Base-by-base conservation (phyloP, 2,888 invertebrate species). In the Aporophyla lueneburgensis region DNA sequence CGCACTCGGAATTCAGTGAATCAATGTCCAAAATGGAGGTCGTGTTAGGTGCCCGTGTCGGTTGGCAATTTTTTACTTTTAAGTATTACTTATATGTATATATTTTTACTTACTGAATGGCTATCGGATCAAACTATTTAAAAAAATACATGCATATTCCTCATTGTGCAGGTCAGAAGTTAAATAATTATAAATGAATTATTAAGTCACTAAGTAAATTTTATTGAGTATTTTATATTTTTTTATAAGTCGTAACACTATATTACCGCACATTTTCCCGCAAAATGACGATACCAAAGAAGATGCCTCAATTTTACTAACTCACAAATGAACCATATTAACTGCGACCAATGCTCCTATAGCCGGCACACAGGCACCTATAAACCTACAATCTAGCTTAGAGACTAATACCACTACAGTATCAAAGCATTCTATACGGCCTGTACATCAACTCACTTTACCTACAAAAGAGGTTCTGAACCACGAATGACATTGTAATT, bases 401-500 rank as follows among this genome's bases (percentile, higher is more conserved):
- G n/a, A 56, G 4, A 40, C 14, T 54, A 56, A 67, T 58, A 78
- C 43, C 5, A 68, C 6, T 27, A 10, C 21, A 65, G n/a, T 43
- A 46, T 61, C 72, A 72, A 75, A 67, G 59, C 59, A 27, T 72
- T 70, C 40, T 56, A 54, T 49, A 66, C 24, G 51, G 3, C 0
- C 16, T 58, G 14, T 14, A 21, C 12, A 43, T 19, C 72, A 7
- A 54, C 68, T 69, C 51, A 69, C 46, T 70, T 75, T 73, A 5
- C 33, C 24, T 24, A 58, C 74, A 79, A 76, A 81, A 76, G 33
- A 40, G 40, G 59, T 53, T 54, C 6, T 62, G 12, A 73, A 56
- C 49, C 75, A 66, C n/a, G n/a, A n/a, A n/a, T 68, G 69, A 67
- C 24, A 43, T 66, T 65, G 76, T 74, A 81, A 81, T 85, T 81